Evolutionary conservation across 2,113 vertebrate genomes (phyloP), one percentile per base, ranked within the genome.

Genomic region (Riparia riparia): DNA sequence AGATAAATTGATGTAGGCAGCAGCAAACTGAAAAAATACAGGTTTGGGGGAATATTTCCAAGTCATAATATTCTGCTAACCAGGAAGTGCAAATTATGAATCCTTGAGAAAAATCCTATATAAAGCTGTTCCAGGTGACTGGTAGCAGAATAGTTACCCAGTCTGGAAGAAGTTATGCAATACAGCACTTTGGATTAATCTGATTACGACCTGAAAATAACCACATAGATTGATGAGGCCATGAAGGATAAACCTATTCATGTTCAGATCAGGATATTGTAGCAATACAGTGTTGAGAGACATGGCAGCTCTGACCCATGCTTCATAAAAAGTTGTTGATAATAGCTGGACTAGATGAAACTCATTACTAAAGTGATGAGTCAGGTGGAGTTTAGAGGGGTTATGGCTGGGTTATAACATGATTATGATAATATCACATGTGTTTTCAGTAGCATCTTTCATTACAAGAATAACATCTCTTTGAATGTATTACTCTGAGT

Each of bases 331-430:
- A 44, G 47, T 82, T 78, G 86, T 89, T 82, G 82, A 78, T 86
- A 80, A 86, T 37, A 93, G 65, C 61, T 26, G 68, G 31, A 68
- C 28, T 42, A 77, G 66, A 89, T 80, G 37, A 90, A 96, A 70
- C 63, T 73, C 95, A 86, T 94, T 96, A 96, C 65, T 70, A 29
- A 93, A 91, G 79, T 90, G 72, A 93, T 84, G 90, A 96, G 79
- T 93, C 65, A 42, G 45, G 14, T 3, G 10, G 81, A 89, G 81
- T 92, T 91, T 81, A 90, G 16, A 11, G 45, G 57, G 84, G 72
- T 96, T 91, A 81, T 61, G 76, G 71, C 89, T 78, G 60, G 93
- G 93, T 96, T 93, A 92, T n/a, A 58, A 82, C 70, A 68, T 39
- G 20, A 70, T 89, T 79, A 74, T 85, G 58, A 66, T 66, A 90